Conservation (phyloP, 2,888 invertebrate genomes). For the Ormyrus labotus region DNA sequence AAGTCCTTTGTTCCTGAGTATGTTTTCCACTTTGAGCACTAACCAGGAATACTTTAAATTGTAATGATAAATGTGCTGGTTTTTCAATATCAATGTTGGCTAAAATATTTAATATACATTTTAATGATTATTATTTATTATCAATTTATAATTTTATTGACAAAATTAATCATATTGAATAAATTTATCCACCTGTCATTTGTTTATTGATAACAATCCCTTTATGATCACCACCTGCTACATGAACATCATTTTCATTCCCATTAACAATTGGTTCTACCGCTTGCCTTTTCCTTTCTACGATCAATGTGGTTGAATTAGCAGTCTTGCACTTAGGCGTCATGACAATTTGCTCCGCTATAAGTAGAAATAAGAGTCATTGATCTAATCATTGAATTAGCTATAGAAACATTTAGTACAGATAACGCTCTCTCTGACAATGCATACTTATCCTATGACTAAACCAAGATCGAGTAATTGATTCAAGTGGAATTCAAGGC, state of each 20-base stretch:
- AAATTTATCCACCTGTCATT: constrained; percentile 73
- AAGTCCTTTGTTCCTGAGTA: constrained; percentile 91
- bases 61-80: constrained; percentile 90
- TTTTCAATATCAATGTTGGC: constrained; percentile 83
- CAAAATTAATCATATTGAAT: background rate
- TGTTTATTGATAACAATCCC: constrained; percentile 98
- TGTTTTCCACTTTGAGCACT: constrained; percentile 92
- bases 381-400: background rate
- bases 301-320: constrained; percentile 90
- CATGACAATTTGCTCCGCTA: constrained; percentile 93
- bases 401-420: too few species aligned
- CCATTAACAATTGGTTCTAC: constrained; percentile 82
- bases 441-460: constrained; percentile 44
- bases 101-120: constrained; percentile 65
- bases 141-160: background rate
- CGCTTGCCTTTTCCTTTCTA: constrained; percentile 85
- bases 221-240: constrained; percentile 96
- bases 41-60: constrained; percentile 95
- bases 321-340: constrained; percentile 94
- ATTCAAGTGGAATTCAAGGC: constrained; percentile 11
- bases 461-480: background rate
- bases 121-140: background rate
- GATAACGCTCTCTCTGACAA: constrained; percentile 5
- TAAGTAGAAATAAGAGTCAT: background rate
- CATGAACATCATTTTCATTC: constrained; percentile 84